Percentiles rank a stretch among this genome's conserved stretches.
Conservation (phyloP, 2,888 invertebrate genomes). For the Eumacrocentrus americanus region DNA sequence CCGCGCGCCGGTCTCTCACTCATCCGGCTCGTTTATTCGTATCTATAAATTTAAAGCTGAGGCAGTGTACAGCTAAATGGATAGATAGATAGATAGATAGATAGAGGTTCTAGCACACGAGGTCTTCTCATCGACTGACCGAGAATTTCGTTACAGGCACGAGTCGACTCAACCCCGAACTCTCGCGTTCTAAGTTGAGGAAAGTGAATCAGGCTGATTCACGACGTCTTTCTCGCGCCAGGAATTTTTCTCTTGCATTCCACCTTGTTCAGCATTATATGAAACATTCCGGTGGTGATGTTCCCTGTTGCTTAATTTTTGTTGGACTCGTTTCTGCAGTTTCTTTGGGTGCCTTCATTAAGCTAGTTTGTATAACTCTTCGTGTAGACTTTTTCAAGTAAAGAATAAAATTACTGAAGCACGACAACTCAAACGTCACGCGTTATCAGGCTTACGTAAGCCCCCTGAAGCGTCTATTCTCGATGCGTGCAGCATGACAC, state of each 20-base stretch:
- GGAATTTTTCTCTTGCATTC: no score
- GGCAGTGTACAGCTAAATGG: not conserved
- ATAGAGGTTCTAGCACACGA: not conserved
- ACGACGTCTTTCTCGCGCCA: not conserved
- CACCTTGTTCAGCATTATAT: no score
- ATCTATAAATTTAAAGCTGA: not conserved
- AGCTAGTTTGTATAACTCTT: no score
- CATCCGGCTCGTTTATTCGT: not conserved
- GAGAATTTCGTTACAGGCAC: not conserved
- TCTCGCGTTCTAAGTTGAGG: not conserved
- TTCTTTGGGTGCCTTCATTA: no score
- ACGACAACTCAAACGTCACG: constrained; percentile 27
- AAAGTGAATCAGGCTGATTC: not conserved
- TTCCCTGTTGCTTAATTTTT: no score
- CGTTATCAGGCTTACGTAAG: constrained; percentile 12
- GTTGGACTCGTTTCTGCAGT: no score
- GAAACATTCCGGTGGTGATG: no score
- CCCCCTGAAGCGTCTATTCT: not conserved
- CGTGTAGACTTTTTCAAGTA: no score
- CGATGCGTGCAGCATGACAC: not conserved
- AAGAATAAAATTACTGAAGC: no score
- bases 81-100: not conserved
- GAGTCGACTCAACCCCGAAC: not conserved
- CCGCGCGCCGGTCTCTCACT: not conserved
- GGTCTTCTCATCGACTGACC: not conserved